phyloP scores from a whole-genome alignment of 2,113 vertebrate genomes.

The Thunnus thynnus region DNA sequence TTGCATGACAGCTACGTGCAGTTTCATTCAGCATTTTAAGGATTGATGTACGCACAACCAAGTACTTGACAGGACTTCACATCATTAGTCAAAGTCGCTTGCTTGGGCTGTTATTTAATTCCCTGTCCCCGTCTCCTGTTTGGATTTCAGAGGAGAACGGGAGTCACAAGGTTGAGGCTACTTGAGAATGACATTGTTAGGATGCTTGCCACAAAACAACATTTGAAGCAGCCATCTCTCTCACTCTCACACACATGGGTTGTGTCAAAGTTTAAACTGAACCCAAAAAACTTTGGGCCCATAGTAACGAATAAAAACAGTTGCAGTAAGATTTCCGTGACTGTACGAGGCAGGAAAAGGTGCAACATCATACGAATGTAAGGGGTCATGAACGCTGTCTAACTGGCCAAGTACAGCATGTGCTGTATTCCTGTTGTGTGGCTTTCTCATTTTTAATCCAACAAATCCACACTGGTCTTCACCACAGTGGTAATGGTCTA shows the following conservation, averaged over 20 bases:
- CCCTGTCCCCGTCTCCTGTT: not conserved
- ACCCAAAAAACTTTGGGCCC: not conserved
- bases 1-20: too few relatives aligned
- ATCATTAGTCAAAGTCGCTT: not conserved
- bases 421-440: not conserved
- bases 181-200: not conserved
- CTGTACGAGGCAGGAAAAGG: not conserved
- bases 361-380: not conserved
- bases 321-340: not conserved
- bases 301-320: not conserved
- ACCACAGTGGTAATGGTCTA: not conserved
- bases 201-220: not conserved
- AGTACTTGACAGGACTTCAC: not conserved
- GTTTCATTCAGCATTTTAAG: too few relatives aligned
- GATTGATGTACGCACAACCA: not conserved
- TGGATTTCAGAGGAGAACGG: not conserved
- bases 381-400: not conserved
- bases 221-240: not conserved
- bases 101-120: not conserved
- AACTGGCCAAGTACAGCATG: not conserved
- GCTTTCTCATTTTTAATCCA: conserved; percentile 2
- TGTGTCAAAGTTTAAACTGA: not conserved
- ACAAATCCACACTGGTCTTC: not conserved
- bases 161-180: not conserved
- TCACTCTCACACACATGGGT: not conserved